These are phyloP conservation scores for Engraulis encrasicolus DNA, from an alignment of 2,113 vertebrate genomes.

Conservation along the genomic window DNA sequence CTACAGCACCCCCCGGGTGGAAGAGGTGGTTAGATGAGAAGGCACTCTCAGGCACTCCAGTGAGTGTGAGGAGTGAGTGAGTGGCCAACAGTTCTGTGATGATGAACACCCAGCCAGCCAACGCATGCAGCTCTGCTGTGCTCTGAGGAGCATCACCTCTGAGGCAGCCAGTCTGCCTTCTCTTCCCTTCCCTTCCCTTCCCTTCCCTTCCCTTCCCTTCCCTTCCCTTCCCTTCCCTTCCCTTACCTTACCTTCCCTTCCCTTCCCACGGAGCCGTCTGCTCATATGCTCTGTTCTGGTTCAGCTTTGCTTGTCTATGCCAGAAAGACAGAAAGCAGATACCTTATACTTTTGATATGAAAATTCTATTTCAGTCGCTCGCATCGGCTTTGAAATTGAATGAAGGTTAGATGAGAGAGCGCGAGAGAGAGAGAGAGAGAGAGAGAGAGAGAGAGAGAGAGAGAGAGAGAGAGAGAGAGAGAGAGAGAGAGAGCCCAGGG, in stretches of 20 bases:
- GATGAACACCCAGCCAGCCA: neutral
- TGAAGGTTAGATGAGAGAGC: slow-evolving; percentile 78
- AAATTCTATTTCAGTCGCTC: slow-evolving; percentile 77
- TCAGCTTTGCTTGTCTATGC: neutral
- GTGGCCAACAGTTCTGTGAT: neutral
- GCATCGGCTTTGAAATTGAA: slow-evolving; percentile 79
- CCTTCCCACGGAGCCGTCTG: neutral
- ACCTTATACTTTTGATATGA: slow-evolving; percentile 18
- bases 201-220: too few relatives aligned
- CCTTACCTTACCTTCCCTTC: too few relatives aligned
- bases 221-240: too few relatives aligned
- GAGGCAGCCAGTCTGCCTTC: neutral
- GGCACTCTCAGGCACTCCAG: too few relatives aligned
- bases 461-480: neutral
- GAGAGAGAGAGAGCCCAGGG: neutral
- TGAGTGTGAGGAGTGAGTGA: too few relatives aligned
- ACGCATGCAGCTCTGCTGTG: too few relatives aligned
- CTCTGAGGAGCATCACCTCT: neutral
- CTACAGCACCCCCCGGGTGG: too few relatives aligned
- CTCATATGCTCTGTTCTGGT: too few relatives aligned
- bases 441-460: slow-evolving; percentile 28
- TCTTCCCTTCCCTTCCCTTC: too few relatives aligned
- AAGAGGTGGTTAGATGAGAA: too few relatives aligned
- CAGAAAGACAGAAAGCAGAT: slow-evolving; percentile 41
- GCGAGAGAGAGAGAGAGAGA: neutral